These are phyloP conservation scores for Homarus gammarus DNA, from an alignment of 2,888 invertebrate species.

Conservation along the genomic window DNA sequence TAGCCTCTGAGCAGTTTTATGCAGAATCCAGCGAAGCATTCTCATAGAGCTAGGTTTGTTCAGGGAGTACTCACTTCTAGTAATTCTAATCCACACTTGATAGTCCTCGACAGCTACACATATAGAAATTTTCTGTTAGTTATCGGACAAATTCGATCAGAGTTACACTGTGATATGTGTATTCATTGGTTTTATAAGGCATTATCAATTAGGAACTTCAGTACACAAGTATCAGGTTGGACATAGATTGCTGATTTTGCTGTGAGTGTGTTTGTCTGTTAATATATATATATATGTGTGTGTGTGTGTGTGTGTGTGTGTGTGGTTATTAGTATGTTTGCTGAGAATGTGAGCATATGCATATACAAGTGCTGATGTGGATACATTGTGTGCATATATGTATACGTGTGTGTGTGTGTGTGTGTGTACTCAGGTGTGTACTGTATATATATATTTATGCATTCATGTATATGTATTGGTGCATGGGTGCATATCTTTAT, in stretches of 20 bases:
- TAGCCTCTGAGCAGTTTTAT: constrained; percentile 97
- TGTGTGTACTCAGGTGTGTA: no score
- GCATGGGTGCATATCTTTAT: no score
- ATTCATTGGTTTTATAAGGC: neutral
- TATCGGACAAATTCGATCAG: neutral
- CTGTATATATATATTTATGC: neutral
- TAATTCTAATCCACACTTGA: neutral
- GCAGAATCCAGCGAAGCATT: constrained; percentile 17
- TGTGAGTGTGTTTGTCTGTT: neutral
- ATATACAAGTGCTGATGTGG: neutral
- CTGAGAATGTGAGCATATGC: neutral
- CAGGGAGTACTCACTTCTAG: constrained; percentile 39
- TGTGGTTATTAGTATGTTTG: neutral
- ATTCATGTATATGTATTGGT: neutral
- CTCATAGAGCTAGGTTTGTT: neutral
- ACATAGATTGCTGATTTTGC: neutral
- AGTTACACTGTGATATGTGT: neutral
- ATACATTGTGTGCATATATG: neutral
- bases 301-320: neutral
- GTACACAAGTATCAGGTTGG: neutral
- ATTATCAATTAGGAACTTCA: neutral
- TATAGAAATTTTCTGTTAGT: neutral
- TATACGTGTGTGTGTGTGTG: neutral
- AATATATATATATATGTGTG: neutral
- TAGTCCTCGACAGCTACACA: neutral